Percentiles rank a stretch among this genome's conserved stretches.
These are phyloP conservation scores for Pogonomyrmex californicus DNA, from an alignment of 1,140 invertebrate species.

Conservation along the genomic window DNA sequence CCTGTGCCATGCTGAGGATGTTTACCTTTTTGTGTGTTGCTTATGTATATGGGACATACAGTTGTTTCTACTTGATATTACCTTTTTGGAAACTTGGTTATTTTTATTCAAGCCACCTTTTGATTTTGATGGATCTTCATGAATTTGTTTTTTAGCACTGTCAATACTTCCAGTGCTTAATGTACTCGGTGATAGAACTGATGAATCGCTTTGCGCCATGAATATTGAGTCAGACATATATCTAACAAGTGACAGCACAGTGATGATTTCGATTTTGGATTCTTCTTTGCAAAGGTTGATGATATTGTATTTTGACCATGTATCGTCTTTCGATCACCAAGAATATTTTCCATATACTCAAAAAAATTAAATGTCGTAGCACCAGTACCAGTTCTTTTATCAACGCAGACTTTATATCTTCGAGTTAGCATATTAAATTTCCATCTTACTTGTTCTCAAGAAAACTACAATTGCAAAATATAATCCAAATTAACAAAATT, in stretches of 20 bases:
- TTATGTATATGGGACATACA: neutral
- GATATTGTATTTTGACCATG: constrained; percentile 27
- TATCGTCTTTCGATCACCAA: constrained; percentile 10
- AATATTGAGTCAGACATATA: neutral
- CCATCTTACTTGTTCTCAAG: neutral
- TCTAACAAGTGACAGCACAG: neutral
- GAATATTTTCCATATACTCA: constrained; percentile 25
- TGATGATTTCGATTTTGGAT: neutral
- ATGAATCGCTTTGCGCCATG: neutral
- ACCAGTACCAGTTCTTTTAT: constrained; percentile 28
- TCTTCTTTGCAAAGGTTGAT: constrained; percentile 8
- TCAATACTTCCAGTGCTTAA: neutral
- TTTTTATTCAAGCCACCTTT: neutral
- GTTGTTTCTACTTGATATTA: neutral
- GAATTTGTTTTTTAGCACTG: neutral
- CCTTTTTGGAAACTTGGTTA: neutral
- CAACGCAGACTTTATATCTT: constrained; percentile 18
- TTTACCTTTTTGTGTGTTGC: neutral
- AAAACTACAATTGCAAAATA: constrained; percentile 27
- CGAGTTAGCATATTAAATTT: constrained; percentile 30
- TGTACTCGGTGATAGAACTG: neutral
- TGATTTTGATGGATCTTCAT: neutral
- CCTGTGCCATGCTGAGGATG: too few species aligned
- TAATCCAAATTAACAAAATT: constrained; percentile 17
- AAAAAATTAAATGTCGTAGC: constrained; percentile 31